Conservation (phyloP, 1,140 invertebrate genomes). For the Dryas iulia region DNA sequence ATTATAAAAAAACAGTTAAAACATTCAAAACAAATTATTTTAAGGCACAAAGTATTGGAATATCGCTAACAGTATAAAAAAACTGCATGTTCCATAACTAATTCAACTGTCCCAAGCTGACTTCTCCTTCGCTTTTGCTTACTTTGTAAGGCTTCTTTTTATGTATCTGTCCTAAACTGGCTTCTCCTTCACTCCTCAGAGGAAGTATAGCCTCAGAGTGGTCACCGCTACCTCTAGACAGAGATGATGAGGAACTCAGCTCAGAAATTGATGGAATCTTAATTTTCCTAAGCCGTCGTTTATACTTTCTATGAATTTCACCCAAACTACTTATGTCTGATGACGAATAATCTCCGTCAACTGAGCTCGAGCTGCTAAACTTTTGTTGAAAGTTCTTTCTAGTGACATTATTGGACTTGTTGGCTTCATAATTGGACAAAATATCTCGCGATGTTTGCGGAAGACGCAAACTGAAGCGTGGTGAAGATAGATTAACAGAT, state of each 20-base stretch:
- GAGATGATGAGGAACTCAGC: constrained; percentile 46
- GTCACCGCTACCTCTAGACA: constrained; percentile 46
- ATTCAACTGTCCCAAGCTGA: constrained; percentile 46
- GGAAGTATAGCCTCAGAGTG: constrained; percentile 46
- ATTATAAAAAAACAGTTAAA: constrained; percentile 24
- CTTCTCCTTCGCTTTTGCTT: constrained; percentile 71
- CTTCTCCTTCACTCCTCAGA: constrained; percentile 65
- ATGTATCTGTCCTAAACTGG: constrained; percentile 49
- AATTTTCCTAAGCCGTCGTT: constrained; percentile 40
- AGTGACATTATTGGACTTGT: constrained; percentile 31
- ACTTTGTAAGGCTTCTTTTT: constrained; percentile 40
- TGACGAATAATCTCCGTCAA: constrained; percentile 59
- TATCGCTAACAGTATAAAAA: not conserved
- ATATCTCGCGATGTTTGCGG: constrained; percentile 57
- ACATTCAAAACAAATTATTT: constrained; percentile 7
- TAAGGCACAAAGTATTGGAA: constrained; percentile 19
- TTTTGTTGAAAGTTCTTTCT: constrained; percentile 32
- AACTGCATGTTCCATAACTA: constrained; percentile 6
- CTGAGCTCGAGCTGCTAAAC: constrained; percentile 54
- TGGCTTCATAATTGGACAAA: constrained; percentile 45
- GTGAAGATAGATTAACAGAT: constrained; percentile 73
- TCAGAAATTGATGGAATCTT: constrained; percentile 54
- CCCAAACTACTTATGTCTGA: constrained; percentile 72
- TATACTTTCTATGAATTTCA: constrained; percentile 57
- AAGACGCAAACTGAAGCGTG: constrained; percentile 68